phyloP scores from a whole-genome alignment of 2,888 invertebrate species.

The Sphinx pinastri region DNA sequence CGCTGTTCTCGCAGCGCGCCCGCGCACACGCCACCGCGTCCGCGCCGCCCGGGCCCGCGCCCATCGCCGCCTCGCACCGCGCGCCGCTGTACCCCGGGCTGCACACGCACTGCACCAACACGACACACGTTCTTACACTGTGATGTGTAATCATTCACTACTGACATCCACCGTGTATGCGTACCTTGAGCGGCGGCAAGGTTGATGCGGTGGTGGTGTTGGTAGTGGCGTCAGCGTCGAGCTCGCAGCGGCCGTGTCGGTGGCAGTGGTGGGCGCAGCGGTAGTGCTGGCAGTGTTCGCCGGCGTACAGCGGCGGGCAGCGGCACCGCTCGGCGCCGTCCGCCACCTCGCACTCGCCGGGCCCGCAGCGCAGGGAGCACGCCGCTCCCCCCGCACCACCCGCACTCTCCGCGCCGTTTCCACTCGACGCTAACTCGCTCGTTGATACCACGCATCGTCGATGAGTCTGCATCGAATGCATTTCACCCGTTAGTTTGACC shows the following conservation, averaged over 20 bases:
- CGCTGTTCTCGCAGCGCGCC: conserved; percentile 86
- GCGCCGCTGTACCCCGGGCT: conserved; percentile 86
- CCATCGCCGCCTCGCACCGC: conserved; percentile 82
- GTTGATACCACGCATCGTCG: conserved; percentile 19
- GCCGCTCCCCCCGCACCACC: conserved; percentile 67
- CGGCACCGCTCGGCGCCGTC: conserved; percentile 30
- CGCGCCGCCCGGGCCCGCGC: conserved; percentile 30
- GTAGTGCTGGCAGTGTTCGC: conserved; percentile 64
- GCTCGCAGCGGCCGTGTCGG: conserved; percentile 49
- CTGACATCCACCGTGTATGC: neutral
- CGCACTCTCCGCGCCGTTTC: conserved; percentile 64
- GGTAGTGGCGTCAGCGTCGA: conserved; percentile 33
- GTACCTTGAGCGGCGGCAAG: conserved; percentile 80
- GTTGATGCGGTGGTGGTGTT: conserved; percentile 21
- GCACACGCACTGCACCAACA: conserved; percentile 85
- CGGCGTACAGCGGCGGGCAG: conserved; percentile 41
- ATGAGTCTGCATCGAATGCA: conserved; percentile 5
- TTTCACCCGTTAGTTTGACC: too few relatives aligned
- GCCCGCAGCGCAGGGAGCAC: conserved; percentile 89
- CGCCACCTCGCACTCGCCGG: conserved; percentile 55
- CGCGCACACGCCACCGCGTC: conserved; percentile 65
- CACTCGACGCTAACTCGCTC: conserved; percentile 21
- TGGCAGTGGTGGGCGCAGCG: conserved; percentile 54
- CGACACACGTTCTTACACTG: conserved; percentile 72
- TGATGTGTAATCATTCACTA: neutral